These are phyloP conservation scores for Homarus americanus DNA, from an alignment of 1,140 invertebrate species.

Conservation along the genomic window DNA sequence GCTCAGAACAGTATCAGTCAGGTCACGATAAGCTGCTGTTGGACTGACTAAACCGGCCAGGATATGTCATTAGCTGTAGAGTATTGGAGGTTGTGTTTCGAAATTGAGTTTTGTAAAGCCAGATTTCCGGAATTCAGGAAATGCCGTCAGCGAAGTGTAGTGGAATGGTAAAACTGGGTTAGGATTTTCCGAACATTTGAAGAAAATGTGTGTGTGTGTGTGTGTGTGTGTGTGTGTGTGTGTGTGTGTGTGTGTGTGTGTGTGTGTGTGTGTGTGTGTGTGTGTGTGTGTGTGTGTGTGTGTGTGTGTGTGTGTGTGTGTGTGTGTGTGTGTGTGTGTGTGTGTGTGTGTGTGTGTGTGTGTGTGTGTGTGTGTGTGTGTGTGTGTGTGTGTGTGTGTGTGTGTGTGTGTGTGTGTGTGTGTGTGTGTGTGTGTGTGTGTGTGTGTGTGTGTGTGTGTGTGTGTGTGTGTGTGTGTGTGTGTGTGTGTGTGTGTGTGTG, in stretches of 20 bases:
- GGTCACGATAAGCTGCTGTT: too few species aligned
- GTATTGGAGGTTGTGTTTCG: too few species aligned
- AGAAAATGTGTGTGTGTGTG: constrained; percentile 29
- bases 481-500: neutral
- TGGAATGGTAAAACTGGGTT: too few species aligned
- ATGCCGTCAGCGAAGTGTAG: too few species aligned
- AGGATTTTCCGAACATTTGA: too few species aligned
- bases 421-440: neutral
- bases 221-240: neutral
- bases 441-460: constrained; percentile 1
- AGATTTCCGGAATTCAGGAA: too few species aligned
- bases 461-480: constrained; percentile 2
- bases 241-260: constrained; percentile 33
- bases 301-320: constrained; percentile 41
- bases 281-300: constrained; percentile 7
- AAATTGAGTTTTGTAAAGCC: too few species aligned
- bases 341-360: constrained; percentile 20
- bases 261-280: constrained; percentile 15
- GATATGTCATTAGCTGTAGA: too few species aligned
- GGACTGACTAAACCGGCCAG: too few species aligned
- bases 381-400: constrained; percentile 27
- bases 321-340: constrained; percentile 29
- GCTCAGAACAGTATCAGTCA: too few species aligned
- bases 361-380: constrained; percentile 14
- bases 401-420: neutral